These are phyloP conservation scores for Lemur catta DNA, from an alignment of 2,797 vertebrate species.

Conservation along the genomic window DNA sequence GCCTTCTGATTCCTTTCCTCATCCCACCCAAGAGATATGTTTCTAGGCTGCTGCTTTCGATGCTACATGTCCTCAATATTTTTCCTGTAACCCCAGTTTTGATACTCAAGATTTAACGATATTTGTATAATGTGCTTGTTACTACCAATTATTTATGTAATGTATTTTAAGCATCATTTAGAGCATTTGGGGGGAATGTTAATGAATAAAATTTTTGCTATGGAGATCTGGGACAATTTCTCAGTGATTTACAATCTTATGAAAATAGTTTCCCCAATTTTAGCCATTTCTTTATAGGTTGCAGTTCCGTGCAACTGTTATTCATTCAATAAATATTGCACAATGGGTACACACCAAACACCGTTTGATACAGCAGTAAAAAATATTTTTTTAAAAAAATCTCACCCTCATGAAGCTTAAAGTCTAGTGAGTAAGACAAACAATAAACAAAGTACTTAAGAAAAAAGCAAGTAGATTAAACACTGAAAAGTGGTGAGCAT, in stretches of 20 bases:
- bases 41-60: not conserved
- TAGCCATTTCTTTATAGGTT: not conserved
- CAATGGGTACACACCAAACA: not conserved
- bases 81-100: not conserved
- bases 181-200: not conserved
- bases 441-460: not conserved
- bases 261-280: not conserved
- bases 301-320: not conserved
- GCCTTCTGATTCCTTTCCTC: not conserved
- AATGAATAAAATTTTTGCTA: not conserved
- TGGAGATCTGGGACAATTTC: not conserved
- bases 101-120: not conserved
- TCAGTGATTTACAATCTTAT: not conserved
- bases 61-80: not conserved
- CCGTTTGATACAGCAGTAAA: not conserved
- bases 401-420: not conserved
- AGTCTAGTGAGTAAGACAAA: not conserved
- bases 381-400: not conserved
- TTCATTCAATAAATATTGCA: conserved; percentile 4
- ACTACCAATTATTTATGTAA: not conserved
- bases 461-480: not conserved
- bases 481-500: not conserved
- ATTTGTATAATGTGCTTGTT: not conserved
- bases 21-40: not conserved
- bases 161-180: not conserved